A percentile compares a stretch with the other conserved stretches of the same genome.
These are phyloP conservation scores for Ceratitis capitata DNA, from an alignment of 1,140 invertebrate species.

Conservation along the genomic window DNA sequence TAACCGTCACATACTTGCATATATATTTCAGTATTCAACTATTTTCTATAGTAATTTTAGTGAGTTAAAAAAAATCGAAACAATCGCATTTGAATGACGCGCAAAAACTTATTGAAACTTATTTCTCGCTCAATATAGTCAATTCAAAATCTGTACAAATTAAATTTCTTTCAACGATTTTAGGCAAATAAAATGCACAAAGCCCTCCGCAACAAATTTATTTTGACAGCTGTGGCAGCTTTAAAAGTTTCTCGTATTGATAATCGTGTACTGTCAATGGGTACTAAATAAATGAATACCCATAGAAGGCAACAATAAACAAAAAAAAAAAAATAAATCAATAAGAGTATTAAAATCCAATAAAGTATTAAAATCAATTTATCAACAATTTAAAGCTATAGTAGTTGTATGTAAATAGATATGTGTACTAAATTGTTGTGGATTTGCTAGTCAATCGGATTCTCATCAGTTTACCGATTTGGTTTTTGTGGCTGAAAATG, in stretches of 20 bases:
- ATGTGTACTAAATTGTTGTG: not conserved
- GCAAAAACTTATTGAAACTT: no score
- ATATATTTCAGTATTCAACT: no score
- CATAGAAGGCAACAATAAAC: not conserved
- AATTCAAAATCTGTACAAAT: not conserved
- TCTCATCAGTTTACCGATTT: not conserved
- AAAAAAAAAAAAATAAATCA: not conserved
- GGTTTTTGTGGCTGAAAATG: not conserved
- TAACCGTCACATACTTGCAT: no score
- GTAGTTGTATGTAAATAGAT: not conserved
- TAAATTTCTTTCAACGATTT: not conserved
- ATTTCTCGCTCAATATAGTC: no score
- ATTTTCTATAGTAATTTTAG: no score
- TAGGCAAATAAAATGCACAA: not conserved
- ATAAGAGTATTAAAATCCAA: not conserved
- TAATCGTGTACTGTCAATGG: not conserved
- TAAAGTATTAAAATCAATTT: not conserved
- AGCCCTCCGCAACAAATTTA: no score
- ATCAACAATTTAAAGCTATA: not conserved
- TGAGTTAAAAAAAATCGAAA: no score
- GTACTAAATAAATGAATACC: not conserved
- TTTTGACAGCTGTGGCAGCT: no score
- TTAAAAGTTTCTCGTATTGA: not conserved
- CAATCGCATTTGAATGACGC: no score
- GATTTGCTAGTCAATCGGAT: not conserved